Base-by-base conservation (phyloP, 2,113 vertebrate species). In the Cathartes aura region DNA sequence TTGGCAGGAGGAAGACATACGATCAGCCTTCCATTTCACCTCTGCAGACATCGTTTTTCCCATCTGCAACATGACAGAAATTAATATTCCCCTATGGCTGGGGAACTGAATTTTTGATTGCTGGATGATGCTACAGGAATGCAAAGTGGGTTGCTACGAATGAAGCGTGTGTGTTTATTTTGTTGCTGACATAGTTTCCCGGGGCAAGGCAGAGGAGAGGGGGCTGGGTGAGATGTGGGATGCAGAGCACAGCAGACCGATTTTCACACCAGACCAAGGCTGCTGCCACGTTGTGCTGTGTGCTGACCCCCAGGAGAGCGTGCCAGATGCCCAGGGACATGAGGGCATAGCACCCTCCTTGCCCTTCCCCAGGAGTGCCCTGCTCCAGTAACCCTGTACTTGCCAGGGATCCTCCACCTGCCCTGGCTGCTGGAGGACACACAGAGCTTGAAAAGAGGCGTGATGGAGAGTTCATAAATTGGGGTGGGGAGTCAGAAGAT, bases 61-160 rank as follows among this genome's bases (percentile, higher is more conserved):
- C 73, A 85, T 87, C 84, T 76, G 81, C 62, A 85, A 36, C 48
- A 82, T 27, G 90, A 93, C 76, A 94, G 82, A 89, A 91, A 91
- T 85, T 64, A 89, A 75, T 93, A 85, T 95, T 91, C 91, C 66
- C 78, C 74, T 58, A 1, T 64, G 90, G 82, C 66, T 64, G 52
- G 16, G 47, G 42, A 90, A 52, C n/a, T 36, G 56, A 79, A 32
- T 56, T 79, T 89, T 80, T 89, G 68, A 91, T 75, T 59, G 73
- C 93, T 75, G 87, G 22, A 34, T 47, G 78, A 52, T 85, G 66
- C n/a, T 43, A 17, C 26, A 71, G 68, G 87, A 96, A 89, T 91
- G 73, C 38, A 50, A 68, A 91, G 17, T 43, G 34, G 22, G 72
- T 59, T 71, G 64, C 56, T 93, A 2, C 22, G 81, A 94, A 13